Evolutionary conservation across 2,888 invertebrate species (phyloP).

Genomic region (Melanargia galathea): DNA sequence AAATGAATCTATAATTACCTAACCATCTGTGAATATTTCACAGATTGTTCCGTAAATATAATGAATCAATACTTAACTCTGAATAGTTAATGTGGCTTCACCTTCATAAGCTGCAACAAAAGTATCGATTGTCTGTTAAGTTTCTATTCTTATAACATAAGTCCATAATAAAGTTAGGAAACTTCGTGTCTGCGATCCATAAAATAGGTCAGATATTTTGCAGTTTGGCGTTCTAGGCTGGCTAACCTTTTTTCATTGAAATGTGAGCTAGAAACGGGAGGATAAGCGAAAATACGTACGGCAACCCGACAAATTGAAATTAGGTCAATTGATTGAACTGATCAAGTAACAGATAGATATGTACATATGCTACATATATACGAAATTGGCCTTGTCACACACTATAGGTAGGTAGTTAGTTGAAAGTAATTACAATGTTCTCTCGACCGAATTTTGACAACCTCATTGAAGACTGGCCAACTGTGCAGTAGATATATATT

Average conservation of each 20-base stretch:
- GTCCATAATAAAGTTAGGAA: neutral
- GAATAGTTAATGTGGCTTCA: slow-evolving; percentile 28
- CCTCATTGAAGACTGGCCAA: too few relatives aligned
- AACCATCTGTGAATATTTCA: neutral
- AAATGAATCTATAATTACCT: too few relatives aligned
- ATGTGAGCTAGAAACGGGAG: neutral
- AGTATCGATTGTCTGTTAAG: slow-evolving; percentile 27
- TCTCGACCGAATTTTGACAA: too few relatives aligned
- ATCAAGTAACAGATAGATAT: too few relatives aligned
- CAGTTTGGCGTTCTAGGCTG: neutral
- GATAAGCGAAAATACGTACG: neutral
- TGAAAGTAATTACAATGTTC: too few relatives aligned
- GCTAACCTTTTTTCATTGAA: too few relatives aligned
- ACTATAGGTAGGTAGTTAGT: too few relatives aligned
- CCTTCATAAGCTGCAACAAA: slow-evolving; percentile 14
- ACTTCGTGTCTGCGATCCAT: neutral
- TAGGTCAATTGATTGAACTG: neutral
- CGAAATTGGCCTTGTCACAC: too few relatives aligned
- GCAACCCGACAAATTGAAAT: neutral
- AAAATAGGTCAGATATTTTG: slow-evolving; percentile 1
- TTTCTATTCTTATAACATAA: slow-evolving; percentile 26
- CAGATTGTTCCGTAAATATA: neutral
- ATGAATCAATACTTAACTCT: slow-evolving; percentile 20
- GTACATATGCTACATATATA: too few relatives aligned
- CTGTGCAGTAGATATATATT: too few relatives aligned